Percentiles rank a stretch among this genome's conserved stretches.
Evolutionary conservation across 2,113 vertebrate genomes (phyloP).

Genomic region (Gopherus flavomarginatus): DNA sequence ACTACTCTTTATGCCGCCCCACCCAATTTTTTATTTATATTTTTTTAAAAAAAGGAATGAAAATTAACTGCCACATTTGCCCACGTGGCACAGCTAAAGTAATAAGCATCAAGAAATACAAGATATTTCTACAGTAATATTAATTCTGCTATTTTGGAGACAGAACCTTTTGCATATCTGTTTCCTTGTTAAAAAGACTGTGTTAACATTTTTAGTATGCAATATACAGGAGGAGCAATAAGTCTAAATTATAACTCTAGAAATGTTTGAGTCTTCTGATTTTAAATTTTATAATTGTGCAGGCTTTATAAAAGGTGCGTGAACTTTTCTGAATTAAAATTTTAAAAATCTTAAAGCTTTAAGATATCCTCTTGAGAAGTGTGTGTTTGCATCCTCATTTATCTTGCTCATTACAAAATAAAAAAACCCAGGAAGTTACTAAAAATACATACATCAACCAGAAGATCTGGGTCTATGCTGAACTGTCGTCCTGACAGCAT

Average conservation of each 20-base stretch:
- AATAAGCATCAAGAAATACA: neutral
- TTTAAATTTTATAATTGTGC: neutral
- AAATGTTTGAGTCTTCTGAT: neutral
- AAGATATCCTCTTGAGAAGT: too few species aligned
- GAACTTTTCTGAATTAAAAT: neutral
- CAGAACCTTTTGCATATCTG: neutral
- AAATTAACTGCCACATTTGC: neutral
- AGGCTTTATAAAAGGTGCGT: neutral
- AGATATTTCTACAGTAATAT: neutral
- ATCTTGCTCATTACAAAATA: neutral
- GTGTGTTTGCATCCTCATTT: neutral
- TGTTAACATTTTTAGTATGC: neutral
- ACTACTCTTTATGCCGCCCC: neutral
- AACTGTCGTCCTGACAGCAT: conserved; percentile 94
- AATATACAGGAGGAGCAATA: neutral
- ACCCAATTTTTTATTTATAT: too few species aligned
- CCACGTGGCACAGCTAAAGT: neutral
- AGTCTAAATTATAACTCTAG: neutral
- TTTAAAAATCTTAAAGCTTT: neutral
- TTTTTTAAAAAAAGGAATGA: neutral
- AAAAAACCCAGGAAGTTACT: neutral
- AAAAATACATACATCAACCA: conserved; percentile 87
- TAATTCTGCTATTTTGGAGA: neutral
- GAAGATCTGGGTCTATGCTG: conserved; percentile 88
- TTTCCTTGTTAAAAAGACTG: neutral